Evolutionary conservation across 1,140 invertebrate genomes (phyloP), one percentile per base, ranked within the genome.

Genomic region (Drosophila grimshawi): DNA sequence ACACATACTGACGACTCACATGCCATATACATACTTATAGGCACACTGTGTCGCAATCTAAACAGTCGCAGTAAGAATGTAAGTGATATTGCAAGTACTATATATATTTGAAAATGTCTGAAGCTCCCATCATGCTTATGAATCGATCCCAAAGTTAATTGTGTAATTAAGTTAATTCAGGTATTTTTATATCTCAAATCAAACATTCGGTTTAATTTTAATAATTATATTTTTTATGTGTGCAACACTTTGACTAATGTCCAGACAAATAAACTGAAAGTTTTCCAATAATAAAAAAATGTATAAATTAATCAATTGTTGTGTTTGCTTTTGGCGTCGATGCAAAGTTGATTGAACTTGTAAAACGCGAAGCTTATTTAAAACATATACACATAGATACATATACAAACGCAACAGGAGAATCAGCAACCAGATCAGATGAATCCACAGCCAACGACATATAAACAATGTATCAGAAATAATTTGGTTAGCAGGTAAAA

Each of bases 401-500:
- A 80, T 56, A 83, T 62, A 59, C 72, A 56, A 43, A 66, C 72
- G 56, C 62, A 62, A 59, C n/a, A 65, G 57, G 56, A 67, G 41
- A 61, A 55, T 11, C 66, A 72, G 56, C 76, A 70, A 66, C 63
- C 76, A 71, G 61, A 81, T 81, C 67, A 64, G 67, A 62, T 68
- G 72, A 52, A 51, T 65, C 77, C 76, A 63, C 62, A 76, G 59
- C 76, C 69, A 72, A 62, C 78, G 69, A 76, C 64, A 73, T 62
- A 88, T 88, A 86, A 86, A 86, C 83, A 86, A 86, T 88, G 77
- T 82, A 86, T 73, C 66, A 70, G 62, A 86, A 82, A 88, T 86
- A 86, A 86, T 80, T 86, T 86, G 79, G 83, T 82, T 88, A 86
- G 82, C 83, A 88, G 83, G 83, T 82, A 86, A 86, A 88, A 83